These are phyloP conservation scores for Caloenas nicobarica DNA, from an alignment of 2,113 vertebrate genomes.

Conservation along the genomic window DNA sequence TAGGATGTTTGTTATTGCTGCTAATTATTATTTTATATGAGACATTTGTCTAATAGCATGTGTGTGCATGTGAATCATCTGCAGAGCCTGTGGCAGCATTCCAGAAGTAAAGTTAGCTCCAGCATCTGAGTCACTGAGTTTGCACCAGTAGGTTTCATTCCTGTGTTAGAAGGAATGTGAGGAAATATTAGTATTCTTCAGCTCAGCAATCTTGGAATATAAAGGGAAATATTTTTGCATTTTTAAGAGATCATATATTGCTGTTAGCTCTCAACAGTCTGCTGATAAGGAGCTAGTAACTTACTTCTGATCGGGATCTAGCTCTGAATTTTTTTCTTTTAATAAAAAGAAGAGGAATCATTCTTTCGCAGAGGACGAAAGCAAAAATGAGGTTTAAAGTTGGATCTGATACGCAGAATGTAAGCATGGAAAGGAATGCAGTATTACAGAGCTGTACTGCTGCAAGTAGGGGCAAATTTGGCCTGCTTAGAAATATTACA, in stretches of 20 bases:
- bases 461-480: not conserved
- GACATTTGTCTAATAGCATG: not conserved
- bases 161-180: not conserved
- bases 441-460: not conserved
- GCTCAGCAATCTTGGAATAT: not conserved
- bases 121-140: not conserved
- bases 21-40: slow-evolving; percentile 30
- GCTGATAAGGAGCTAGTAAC: not conserved
- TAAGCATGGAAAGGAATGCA: not conserved
- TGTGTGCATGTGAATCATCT: not conserved
- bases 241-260: not conserved
- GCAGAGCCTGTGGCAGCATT: not conserved
- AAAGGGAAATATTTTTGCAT: not conserved
- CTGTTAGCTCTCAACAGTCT: not conserved
- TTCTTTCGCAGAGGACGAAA: slow-evolving; percentile 19
- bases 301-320: not conserved
- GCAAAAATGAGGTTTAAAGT: not conserved
- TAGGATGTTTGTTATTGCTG: slow-evolving; percentile 21
- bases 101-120: not conserved
- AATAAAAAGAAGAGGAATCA: not conserved
- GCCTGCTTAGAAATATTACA: not conserved
- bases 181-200: not conserved
- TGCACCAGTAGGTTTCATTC: not conserved
- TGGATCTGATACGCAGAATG: not conserved
- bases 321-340: not conserved